Evolutionary conservation across 2,113 vertebrate genomes (phyloP).

Genomic region (Equus przewalskii): DNA sequence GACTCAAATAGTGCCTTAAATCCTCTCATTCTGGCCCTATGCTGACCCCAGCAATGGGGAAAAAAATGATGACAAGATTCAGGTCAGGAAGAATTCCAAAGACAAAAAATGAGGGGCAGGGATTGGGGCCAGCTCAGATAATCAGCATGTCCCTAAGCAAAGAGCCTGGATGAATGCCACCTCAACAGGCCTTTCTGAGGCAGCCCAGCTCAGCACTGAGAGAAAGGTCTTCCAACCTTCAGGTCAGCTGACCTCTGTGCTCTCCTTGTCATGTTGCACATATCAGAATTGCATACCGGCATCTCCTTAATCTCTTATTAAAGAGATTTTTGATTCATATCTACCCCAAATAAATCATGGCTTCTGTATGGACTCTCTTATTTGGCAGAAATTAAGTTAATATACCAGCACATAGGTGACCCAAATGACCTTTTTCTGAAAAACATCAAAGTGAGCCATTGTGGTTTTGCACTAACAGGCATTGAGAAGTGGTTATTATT

Average conservation of each 20-base stretch:
- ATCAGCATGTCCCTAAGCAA: not conserved
- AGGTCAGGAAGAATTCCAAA: not conserved
- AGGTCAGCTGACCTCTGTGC: not conserved
- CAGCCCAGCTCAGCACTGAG: too few species aligned
- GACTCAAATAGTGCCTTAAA: not conserved
- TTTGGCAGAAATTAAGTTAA: conserved; percentile 49
- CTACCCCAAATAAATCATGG: not conserved
- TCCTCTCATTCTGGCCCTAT: not conserved
- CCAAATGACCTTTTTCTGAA: not conserved
- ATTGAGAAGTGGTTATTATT: not conserved
- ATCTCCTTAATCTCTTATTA: not conserved
- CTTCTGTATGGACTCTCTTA: not conserved
- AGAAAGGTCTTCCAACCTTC: not conserved
- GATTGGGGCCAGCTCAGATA: not conserved
- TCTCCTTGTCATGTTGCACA: not conserved
- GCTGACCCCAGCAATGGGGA: not conserved
- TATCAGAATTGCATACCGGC: not conserved
- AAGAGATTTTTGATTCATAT: not conserved
- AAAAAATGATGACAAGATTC: not conserved
- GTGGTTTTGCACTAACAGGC: conserved; percentile 17
- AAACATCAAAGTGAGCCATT: not conserved
- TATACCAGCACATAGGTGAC: not conserved
- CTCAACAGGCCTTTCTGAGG: not conserved
- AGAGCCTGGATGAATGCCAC: not conserved
- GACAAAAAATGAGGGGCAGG: not conserved